Evolutionary conservation across 2,888 invertebrate species (phyloP), one percentile per base, ranked within the genome.

Genomic region (Euzetes globulus): DNA sequence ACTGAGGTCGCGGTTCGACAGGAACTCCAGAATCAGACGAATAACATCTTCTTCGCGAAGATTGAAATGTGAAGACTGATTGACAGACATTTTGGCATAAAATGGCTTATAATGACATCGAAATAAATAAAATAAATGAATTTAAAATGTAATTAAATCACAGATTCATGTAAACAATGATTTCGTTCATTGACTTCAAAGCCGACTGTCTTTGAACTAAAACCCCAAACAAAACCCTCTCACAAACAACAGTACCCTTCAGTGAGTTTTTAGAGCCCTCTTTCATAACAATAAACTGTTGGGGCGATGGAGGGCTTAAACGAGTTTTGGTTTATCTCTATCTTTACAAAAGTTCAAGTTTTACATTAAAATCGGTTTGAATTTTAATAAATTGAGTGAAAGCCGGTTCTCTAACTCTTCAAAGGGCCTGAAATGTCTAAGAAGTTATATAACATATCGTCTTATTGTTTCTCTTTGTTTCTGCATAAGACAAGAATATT

Each of bases 11-110:
- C 96, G 88, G 81, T 91, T 91, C 84, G 94, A 88, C 75, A 93
- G 87, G 84, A 93, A 93, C 84, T 93, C 92, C 78, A 92, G 86
- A 76, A 91, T 86, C 83, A 93, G 86, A 79, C 91, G 88, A 79
- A 93, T 90, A 81, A 92, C 91, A 83, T 93, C 92, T 85, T 92
- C 91, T 85, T 93, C 93, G 78, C 90, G 89, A 82, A 93, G 86
- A 82, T 88, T 89, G 80, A 92, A 87, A 83, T 91, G 58, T 17
- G 58, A 58, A 4, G 58, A 58, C 13, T 58, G 13, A 60, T 1
- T 60, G 45, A 70, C 45, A 1, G 41, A 45, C 47, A 25, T 45
- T 33, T 33, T 15, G 29, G 19, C 33, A 65, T 29, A 29, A 37
- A 19, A 65, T 65, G 70, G 70, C 37, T 70, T 15, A 37, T 1